These are phyloP conservation scores for Hyposoter dolosus DNA, from an alignment of 2,888 invertebrate genomes.

Conservation along the genomic window DNA sequence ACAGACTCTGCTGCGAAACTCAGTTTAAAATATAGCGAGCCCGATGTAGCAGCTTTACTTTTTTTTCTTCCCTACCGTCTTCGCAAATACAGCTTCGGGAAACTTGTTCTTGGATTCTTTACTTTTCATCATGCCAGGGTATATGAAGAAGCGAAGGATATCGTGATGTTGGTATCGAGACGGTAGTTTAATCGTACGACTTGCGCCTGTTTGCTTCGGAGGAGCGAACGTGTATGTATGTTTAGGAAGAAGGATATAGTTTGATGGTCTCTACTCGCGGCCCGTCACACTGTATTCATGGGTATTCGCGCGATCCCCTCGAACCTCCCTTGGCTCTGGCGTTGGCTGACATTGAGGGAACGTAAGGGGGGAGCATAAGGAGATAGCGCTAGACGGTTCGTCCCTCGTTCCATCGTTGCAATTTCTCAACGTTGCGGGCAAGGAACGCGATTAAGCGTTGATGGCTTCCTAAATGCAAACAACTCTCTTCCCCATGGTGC, in stretches of 20 bases:
- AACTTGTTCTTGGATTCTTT: slow-evolving; percentile 19
- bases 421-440: slow-evolving; percentile 78
- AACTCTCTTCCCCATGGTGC: slow-evolving; percentile 70
- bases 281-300: slow-evolving; percentile 8
- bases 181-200: background rate
- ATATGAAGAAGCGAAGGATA: background rate
- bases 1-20: slow-evolving; percentile 5
- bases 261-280: slow-evolving; percentile 26
- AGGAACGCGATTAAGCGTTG: slow-evolving; percentile 84
- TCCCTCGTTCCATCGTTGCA: slow-evolving; percentile 70
- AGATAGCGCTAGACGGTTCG: slow-evolving; percentile 18
- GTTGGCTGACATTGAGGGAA: slow-evolving; percentile 18
- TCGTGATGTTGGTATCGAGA: background rate
- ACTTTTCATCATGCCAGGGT: background rate
- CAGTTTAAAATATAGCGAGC: slow-evolving; percentile 38
- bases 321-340: background rate
- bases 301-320: background rate
- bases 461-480: slow-evolving; percentile 84
- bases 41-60: slow-evolving; percentile 1
- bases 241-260: slow-evolving; percentile 8
- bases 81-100: slow-evolving; percentile 16
- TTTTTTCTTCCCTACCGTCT: slow-evolving; percentile 14
- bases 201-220: background rate
- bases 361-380: slow-evolving; percentile 29
- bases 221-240: slow-evolving; percentile 2